Conservation (phyloP, 2,888 invertebrate species). For the Cabera pusaria region DNA sequence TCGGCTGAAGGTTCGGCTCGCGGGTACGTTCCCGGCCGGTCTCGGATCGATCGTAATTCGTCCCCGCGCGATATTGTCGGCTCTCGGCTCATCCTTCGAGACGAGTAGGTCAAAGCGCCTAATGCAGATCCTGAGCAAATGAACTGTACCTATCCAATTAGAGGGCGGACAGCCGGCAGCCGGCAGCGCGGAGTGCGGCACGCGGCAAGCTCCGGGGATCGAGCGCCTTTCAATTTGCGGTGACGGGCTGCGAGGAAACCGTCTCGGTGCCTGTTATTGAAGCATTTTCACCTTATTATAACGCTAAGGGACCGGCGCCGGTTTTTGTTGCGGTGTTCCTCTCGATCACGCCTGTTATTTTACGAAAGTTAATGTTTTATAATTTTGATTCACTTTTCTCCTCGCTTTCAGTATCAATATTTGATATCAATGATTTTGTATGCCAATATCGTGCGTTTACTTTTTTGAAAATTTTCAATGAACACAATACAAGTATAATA, state of each 20-base stretch:
- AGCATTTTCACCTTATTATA: constrained; percentile 34
- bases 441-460: constrained; percentile 10
- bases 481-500: no score
- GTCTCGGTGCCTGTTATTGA: constrained; percentile 26
- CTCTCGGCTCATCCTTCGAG: constrained; percentile 5
- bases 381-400: constrained; percentile 13
- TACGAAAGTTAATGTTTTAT: constrained; percentile 9
- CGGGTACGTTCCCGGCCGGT: no score
- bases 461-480: no score
- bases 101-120: constrained; percentile 12
- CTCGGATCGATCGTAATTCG: constrained; percentile 4
- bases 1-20: no score
- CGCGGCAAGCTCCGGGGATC: constrained; percentile 1
- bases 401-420: constrained; percentile 10
- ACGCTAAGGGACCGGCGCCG: constrained; percentile 27
- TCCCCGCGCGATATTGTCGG: constrained; percentile 1
- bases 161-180: constrained; percentile 17
- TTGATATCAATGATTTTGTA: background rate
- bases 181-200: background rate
- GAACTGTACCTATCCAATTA: constrained; percentile 33
- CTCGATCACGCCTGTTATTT: constrained; percentile 10
- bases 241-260: constrained; percentile 25
- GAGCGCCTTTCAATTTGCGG: constrained; percentile 34
- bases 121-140: constrained; percentile 29
- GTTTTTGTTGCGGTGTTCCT: constrained; percentile 29